Percentiles rank a stretch among this genome's conserved stretches.
These are phyloP conservation scores for Philereme vetulata DNA, from an alignment of 2,888 invertebrate species.

Conservation along the genomic window DNA sequence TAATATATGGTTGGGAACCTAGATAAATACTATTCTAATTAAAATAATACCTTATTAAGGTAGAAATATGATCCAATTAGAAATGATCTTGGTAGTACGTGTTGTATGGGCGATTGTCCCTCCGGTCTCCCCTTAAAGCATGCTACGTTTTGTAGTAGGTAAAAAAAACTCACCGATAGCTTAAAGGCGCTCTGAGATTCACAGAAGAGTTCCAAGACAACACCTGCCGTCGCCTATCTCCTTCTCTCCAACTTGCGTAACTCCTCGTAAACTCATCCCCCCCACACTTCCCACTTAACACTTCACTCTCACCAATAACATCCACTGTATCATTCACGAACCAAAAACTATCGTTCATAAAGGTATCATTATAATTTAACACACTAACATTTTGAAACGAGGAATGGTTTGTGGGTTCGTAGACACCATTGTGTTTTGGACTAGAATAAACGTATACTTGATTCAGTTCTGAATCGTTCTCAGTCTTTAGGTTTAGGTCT, in stretches of 20 bases:
- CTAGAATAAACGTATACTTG: slow-evolving; percentile 74
- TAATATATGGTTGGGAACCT: too few species aligned
- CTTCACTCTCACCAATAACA: slow-evolving; percentile 51
- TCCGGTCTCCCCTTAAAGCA: too few species aligned
- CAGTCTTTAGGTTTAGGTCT: slow-evolving; percentile 59
- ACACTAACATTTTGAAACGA: slow-evolving; percentile 49
- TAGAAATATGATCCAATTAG: too few species aligned
- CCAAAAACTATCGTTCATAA: slow-evolving; percentile 53
- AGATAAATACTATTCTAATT: too few species aligned
- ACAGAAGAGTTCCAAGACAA: slow-evolving; percentile 60
- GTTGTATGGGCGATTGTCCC: too few species aligned
- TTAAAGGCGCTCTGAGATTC: slow-evolving; percentile 78
- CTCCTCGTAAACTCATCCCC: slow-evolving; percentile 64
- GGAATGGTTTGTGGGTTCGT: slow-evolving; percentile 63
- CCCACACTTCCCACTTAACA: slow-evolving; percentile 61
- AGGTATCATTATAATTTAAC: slow-evolving; percentile 37
- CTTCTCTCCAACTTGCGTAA: slow-evolving; percentile 76
- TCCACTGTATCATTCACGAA: slow-evolving; percentile 60
- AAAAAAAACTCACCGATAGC: slow-evolving; percentile 75
- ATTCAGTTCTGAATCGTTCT: slow-evolving; percentile 73
- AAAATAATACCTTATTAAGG: too few species aligned
- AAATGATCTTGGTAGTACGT: too few species aligned
- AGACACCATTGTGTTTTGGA: slow-evolving; percentile 76
- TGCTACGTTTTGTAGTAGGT: neutral
- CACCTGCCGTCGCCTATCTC: slow-evolving; percentile 58